Conservation (phyloP, 2,797 vertebrate species). For the Sebastes wilsoni region DNA sequence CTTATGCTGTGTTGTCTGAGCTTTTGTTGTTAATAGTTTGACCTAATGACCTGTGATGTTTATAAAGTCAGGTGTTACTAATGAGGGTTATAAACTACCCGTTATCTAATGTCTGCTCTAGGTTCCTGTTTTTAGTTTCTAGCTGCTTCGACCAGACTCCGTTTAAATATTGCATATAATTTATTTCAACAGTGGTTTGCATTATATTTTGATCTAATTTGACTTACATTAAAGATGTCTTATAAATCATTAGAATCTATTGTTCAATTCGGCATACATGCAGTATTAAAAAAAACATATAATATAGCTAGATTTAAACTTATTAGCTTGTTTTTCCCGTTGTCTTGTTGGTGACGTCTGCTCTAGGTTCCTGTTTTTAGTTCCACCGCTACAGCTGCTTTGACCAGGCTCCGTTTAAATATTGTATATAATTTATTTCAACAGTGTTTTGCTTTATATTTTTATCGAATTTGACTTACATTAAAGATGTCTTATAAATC, state of each 20-base stretch:
- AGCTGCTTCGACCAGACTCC: not conserved
- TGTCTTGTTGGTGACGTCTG: not conserved
- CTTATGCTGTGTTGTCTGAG: fast-evolving
- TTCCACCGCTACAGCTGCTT: not conserved
- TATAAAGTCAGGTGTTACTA: not conserved
- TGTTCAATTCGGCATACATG: not conserved
- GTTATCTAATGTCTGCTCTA: no score
- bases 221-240: fast-evolving
- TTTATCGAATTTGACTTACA: fast-evolving
- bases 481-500: not conserved
- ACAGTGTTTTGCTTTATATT: fast-evolving
- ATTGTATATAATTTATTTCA: fast-evolving
- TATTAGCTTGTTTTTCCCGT: not conserved
- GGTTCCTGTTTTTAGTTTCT: constrained; percentile 29
- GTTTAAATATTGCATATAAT: fast-evolving
- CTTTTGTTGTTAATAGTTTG: not conserved
- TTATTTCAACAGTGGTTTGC: fast-evolving
- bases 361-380: constrained; percentile 26
- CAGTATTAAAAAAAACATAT: fast-evolving
- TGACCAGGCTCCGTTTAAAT: not conserved
- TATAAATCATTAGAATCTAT: fast-evolving
- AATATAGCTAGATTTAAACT: no score
- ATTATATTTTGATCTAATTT: fast-evolving
- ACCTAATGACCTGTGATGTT: fast-evolving
- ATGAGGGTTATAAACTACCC: not conserved